Evolutionary conservation across 2,888 invertebrate genomes (phyloP), one percentile per base, ranked within the genome.

Genomic region (Amphipyra berbera): DNA sequence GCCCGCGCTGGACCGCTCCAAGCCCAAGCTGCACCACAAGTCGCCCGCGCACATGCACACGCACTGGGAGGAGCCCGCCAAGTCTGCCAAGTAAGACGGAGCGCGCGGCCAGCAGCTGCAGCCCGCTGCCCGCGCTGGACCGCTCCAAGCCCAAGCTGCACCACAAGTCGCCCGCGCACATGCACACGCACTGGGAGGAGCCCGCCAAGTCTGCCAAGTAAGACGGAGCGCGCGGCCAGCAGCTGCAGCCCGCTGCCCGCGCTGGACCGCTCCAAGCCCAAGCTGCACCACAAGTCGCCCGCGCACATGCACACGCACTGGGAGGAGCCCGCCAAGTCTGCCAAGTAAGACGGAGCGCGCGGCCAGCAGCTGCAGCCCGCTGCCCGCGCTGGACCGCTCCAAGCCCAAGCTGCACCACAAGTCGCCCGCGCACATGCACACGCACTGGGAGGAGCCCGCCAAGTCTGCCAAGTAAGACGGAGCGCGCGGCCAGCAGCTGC

Each of bases 131-230:
- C 54, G 58, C 78, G 79, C 69, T 68, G 77, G 59, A 79, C 71
- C 35, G 76, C 68, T 58, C 41, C 70, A 79, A 83, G 67, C 65
- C 83, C 47, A 81, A 77, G 57, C 70, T 82, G 56, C 78, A 68
- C n/a, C 86, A 88, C 90, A 84, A 95, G 92, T 88, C 94, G 61
- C 80, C 95, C 82, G 84, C 90, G 79, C 87, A 91, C 88, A 78
- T 92, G 93, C 79, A 87, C 78, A 88, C 88, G 57, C 97, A 97
- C 73, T 97, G 97, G 95, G 97, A 97, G 80, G 97, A 97, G 81
- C 94, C 95, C 0, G 55, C 64, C 42, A 42, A 42, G 42, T 8
- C 15, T 6, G 13, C 33, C 54, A 58, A 67, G 77, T 68, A 0
- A n/a, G n/a, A n/a, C n/a, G n/a, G n/a, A n/a, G n/a, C n/a, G n/a